These are phyloP conservation scores for Graphium colonna DNA, from an alignment of 2,888 invertebrate species.

Conservation along the genomic window DNA sequence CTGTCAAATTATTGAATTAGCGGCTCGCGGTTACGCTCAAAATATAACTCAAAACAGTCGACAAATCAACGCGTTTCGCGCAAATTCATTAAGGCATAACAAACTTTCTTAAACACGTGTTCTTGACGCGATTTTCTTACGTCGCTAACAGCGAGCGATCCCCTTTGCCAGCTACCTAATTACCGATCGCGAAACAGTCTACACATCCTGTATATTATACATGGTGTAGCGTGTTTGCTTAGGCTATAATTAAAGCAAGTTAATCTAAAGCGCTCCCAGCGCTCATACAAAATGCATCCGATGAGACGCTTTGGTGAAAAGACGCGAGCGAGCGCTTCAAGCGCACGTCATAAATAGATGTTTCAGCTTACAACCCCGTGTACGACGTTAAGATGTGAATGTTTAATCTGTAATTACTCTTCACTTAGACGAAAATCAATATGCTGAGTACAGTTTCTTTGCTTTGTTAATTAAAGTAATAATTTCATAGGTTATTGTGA, in stretches of 20 bases:
- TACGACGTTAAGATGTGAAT: background rate
- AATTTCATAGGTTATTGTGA: too few relatives aligned
- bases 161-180: constrained; percentile 52
- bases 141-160: constrained; percentile 28
- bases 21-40: constrained; percentile 53
- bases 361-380: constrained; percentile 6
- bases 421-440: background rate
- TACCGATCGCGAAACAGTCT: constrained; percentile 73
- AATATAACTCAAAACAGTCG: constrained; percentile 58
- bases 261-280: constrained; percentile 62
- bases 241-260: constrained; percentile 71
- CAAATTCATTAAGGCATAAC: constrained; percentile 73
- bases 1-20: constrained; percentile 68
- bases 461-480: background rate
- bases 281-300: constrained; percentile 73
- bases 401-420: background rate
- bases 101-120: constrained; percentile 74
- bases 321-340: constrained; percentile 33
- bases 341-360: constrained; percentile 13
- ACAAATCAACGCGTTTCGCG: constrained; percentile 66
- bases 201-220: too few relatives aligned
- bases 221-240: constrained; percentile 59
- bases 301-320: constrained; percentile 33
- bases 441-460: background rate
- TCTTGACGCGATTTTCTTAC: constrained; percentile 57